Percentiles rank a stretch among this genome's conserved stretches.
Conservation (phyloP, 2,113 vertebrate genomes). For the Kryptolebias marmoratus region DNA sequence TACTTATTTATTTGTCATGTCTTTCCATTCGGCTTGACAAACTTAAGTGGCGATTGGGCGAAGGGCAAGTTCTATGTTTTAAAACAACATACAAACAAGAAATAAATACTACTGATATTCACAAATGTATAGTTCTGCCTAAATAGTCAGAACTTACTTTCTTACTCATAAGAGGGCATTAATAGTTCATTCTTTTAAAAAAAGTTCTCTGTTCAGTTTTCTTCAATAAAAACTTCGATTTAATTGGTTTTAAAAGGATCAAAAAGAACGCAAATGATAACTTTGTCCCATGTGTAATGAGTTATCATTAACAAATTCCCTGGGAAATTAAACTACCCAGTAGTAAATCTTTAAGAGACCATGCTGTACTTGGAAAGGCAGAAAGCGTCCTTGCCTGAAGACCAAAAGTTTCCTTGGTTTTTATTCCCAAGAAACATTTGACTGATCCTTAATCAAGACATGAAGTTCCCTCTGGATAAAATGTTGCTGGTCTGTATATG, state of each 20-base stretch:
- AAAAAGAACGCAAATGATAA: slow-evolving; percentile 47
- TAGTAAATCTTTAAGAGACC: slow-evolving; percentile 2
- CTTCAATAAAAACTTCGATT: slow-evolving; percentile 57
- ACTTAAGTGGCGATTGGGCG: slow-evolving; percentile 23
- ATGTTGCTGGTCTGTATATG: too few species aligned
- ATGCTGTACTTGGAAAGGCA: background rate
- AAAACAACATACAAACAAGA: slow-evolving; percentile 21
- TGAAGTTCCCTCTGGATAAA: too few species aligned
- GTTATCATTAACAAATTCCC: slow-evolving; percentile 16
- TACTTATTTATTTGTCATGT: slow-evolving; percentile 10
- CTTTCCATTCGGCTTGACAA: slow-evolving; percentile 44
- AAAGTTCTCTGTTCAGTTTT: slow-evolving; percentile 51
- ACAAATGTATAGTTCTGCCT: slow-evolving; percentile 34
- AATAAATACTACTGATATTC: slow-evolving; percentile 53
- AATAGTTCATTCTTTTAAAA: slow-evolving; percentile 37
- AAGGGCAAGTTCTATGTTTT: background rate
- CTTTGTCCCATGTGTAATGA: slow-evolving; percentile 23
- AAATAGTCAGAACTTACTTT: slow-evolving; percentile 42
- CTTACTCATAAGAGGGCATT: slow-evolving; percentile 52
- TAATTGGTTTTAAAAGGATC: slow-evolving; percentile 73
- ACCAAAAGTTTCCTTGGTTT: background rate
- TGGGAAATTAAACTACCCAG: slow-evolving; percentile 5
- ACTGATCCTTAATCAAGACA: slow-evolving; percentile 1
- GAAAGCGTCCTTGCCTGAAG: background rate
- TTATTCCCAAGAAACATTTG: background rate